Percentiles rank a stretch among this genome's conserved stretches.
These are phyloP conservation scores for Coelinius sp. DNA, from an alignment of 2,888 invertebrate species.

Conservation along the genomic window DNA sequence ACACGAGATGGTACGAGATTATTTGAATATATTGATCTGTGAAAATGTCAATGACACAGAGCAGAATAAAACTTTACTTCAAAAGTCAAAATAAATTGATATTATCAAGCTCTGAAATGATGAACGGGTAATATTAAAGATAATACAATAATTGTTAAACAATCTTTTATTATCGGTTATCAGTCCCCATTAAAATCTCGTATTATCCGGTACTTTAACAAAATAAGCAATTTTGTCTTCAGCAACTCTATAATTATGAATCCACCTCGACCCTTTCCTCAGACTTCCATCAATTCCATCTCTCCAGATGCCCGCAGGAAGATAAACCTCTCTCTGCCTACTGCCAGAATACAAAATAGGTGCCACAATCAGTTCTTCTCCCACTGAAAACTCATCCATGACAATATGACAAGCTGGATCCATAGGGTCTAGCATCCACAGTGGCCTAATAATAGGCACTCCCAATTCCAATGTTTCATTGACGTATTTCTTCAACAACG, in stretches of 20 bases:
- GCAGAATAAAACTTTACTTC: background rate
- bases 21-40: background rate
- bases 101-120: no score
- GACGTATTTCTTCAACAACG: constrained; percentile 82
- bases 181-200: constrained; percentile 75
- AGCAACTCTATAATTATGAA: constrained; percentile 88
- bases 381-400: constrained; percentile 90
- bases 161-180: no score
- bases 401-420: constrained; percentile 84
- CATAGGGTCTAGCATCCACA: constrained; percentile 90
- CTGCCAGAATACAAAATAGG: constrained; percentile 83
- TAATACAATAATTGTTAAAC: no score
- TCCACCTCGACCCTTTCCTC: constrained; percentile 91
- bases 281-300: constrained; percentile 90
- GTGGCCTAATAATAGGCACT: constrained; percentile 86
- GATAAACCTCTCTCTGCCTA: constrained; percentile 85
- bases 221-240: constrained; percentile 87
- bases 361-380: constrained; percentile 91
- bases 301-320: constrained; percentile 93
- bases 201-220: constrained; percentile 87
- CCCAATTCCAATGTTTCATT: constrained; percentile 86
- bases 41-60: background rate
- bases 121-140: no score
- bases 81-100: no score
- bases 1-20: background rate